Conservation (phyloP, 2,113 vertebrate species). For the Cyanoramphus novaezelandiae region DNA sequence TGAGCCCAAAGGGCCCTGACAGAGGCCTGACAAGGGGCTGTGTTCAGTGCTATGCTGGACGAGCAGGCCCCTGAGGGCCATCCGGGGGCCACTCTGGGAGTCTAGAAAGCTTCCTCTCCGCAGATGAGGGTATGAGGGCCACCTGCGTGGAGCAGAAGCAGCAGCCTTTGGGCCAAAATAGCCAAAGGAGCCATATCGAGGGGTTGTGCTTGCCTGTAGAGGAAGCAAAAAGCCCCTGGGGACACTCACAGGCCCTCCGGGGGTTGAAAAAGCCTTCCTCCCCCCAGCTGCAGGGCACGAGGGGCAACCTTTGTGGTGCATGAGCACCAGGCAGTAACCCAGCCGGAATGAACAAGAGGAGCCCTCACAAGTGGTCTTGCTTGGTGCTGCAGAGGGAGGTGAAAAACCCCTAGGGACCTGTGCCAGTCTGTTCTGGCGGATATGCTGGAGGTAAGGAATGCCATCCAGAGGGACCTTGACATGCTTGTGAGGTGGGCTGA, state of each 20-base stretch:
- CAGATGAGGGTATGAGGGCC: neutral
- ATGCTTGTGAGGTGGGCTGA: no score
- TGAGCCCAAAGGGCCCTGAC: rapidly evolving
- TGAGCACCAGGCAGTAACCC: neutral
- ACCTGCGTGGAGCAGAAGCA: neutral
- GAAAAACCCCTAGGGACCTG: neutral
- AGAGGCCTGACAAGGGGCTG: neutral
- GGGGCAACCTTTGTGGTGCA: neutral
- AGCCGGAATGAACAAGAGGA: neutral
- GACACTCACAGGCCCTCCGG: neutral
- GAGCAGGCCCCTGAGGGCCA: neutral
- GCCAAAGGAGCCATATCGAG: rapidly evolving
- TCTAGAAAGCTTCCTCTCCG: neutral
- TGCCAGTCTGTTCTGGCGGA: rapidly evolving
- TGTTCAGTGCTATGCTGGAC: neutral
- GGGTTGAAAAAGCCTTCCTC: neutral
- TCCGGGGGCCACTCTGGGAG: neutral
- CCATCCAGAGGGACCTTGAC: no score
- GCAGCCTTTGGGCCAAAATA: neutral
- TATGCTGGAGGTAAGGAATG: no score
- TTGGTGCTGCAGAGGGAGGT: neutral
- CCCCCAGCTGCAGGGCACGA: neutral
- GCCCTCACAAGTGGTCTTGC: neutral
- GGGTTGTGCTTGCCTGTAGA: neutral
- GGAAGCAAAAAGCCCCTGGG: neutral